These are phyloP conservation scores for Percopsis omiscomaycus DNA, from an alignment of 2,797 vertebrate species.

Conservation along the genomic window DNA sequence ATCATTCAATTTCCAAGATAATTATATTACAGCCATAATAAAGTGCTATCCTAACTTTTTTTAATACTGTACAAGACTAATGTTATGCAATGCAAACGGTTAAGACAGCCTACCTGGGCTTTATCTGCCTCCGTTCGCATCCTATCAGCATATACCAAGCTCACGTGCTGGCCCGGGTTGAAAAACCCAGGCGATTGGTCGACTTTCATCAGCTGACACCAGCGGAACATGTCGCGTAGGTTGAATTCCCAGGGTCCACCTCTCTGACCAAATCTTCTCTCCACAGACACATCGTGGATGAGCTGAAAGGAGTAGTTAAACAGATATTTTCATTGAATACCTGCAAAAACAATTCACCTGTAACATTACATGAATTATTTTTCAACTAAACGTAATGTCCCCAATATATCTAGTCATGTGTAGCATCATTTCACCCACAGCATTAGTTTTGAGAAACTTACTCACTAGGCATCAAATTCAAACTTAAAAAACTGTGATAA, in stretches of 20 bases:
- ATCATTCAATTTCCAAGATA: neutral
- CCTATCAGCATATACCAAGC: slow-evolving; percentile 90
- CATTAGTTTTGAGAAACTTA: neutral
- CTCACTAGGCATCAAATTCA: neutral
- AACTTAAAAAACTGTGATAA: no score
- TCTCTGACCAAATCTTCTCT: slow-evolving; percentile 92
- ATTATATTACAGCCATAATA: neutral
- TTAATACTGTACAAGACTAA: neutral
- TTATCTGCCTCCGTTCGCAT: slow-evolving; percentile 91
- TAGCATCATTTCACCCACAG: neutral
- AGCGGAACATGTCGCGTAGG: slow-evolving; percentile 94
- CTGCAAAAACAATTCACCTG: no score
- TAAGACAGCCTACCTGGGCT: slow-evolving; percentile 77
- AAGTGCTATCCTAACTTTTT: neutral
- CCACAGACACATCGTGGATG: slow-evolving; percentile 84
- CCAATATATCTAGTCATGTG: neutral
- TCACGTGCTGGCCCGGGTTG: slow-evolving; percentile 90
- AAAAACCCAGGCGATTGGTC: slow-evolving; percentile 91
- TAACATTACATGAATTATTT: no score
- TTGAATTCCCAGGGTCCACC: slow-evolving; percentile 99
- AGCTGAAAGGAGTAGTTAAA: slow-evolving; percentile 73
- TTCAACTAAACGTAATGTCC: neutral
- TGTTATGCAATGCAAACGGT: neutral
- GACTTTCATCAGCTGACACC: slow-evolving; percentile 95
- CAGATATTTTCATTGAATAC: no score